Evolutionary conservation across 2,888 invertebrate genomes (phyloP).

Genomic region (Carterocephalus palaemon): DNA sequence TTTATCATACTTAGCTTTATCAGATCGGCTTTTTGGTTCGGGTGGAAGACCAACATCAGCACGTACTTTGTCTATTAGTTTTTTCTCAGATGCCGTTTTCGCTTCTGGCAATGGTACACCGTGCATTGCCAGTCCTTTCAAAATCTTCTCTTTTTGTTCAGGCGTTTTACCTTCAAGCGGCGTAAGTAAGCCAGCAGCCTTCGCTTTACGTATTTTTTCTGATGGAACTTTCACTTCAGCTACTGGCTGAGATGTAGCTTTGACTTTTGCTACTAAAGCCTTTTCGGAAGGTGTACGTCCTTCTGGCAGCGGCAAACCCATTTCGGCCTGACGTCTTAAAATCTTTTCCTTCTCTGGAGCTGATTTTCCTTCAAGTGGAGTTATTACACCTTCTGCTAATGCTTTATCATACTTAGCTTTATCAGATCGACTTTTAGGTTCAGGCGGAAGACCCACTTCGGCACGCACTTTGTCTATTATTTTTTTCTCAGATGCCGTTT

Average conservation of each 20-base stretch:
- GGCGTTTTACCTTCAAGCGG: slow-evolving; percentile 38
- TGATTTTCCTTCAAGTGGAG: slow-evolving; percentile 35
- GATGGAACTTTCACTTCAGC: slow-evolving; percentile 29
- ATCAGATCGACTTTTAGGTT: slow-evolving; percentile 27
- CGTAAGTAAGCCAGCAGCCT: slow-evolving; percentile 33
- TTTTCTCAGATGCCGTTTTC: slow-evolving; percentile 34
- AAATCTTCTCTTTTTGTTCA: slow-evolving; percentile 36
- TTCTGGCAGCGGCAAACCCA: slow-evolving; percentile 23
- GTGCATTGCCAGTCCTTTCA: slow-evolving; percentile 30
- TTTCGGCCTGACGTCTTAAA: slow-evolving; percentile 20
- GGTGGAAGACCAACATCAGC: slow-evolving; percentile 34
- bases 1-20: slow-evolving; percentile 37
- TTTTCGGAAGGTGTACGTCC: slow-evolving; percentile 36
- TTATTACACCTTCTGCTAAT: slow-evolving; percentile 31
- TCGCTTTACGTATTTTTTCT: slow-evolving; percentile 28
- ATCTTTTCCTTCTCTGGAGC: slow-evolving; percentile 36
- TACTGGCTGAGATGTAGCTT: too few species aligned
- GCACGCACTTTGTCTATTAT: slow-evolving; percentile 27
- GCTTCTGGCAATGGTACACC: slow-evolving; percentile 35
- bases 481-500: slow-evolving; percentile 27
- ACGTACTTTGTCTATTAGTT: slow-evolving; percentile 31
- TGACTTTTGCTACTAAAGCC: slow-evolving; percentile 27
- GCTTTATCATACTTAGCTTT: slow-evolving; percentile 33
- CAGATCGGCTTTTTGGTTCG: slow-evolving; percentile 35
- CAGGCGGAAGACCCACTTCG: slow-evolving; percentile 30